phyloP scores from a whole-genome alignment of 37 sponge, comb jelly and placozoan genomes.

The Sycon ciliatum region DNA sequence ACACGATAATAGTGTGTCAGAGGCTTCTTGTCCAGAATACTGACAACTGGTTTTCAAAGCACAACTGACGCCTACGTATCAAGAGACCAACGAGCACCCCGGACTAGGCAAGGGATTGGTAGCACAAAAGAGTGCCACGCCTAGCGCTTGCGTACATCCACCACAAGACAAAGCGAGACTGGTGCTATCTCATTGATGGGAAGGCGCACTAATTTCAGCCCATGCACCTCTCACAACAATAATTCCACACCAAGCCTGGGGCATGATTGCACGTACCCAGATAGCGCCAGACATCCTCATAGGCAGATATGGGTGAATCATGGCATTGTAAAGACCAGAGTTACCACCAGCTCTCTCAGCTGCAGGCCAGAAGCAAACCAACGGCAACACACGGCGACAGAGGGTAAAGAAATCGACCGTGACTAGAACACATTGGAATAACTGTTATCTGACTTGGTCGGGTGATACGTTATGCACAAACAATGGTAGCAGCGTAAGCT shows the following conservation, averaged over 20 bases:
- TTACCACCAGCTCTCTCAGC: neutral
- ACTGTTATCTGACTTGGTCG: too few species aligned
- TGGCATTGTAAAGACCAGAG: conserved; percentile 60
- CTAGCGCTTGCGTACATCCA: too few species aligned
- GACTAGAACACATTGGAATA: neutral
- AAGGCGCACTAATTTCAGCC: neutral
- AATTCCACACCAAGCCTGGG: neutral
- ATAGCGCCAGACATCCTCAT: conserved; percentile 58
- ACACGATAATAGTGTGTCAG: too few species aligned
- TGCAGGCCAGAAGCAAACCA: too few species aligned
- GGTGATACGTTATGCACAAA: too few species aligned
- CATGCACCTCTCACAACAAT: neutral
- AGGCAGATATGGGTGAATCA: conserved; percentile 55
- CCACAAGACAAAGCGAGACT: neutral
- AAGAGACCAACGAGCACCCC: neutral
- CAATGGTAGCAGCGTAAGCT: too few species aligned
- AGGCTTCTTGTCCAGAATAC: too few species aligned
- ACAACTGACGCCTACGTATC: too few species aligned
- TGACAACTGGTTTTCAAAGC: too few species aligned
- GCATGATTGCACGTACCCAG: conserved; percentile 21
- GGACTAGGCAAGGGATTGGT: neutral
- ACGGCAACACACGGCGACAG: too few species aligned
- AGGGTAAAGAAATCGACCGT: neutral
- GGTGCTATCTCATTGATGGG: neutral
- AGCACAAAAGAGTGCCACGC: too few species aligned